phyloP scores from a whole-genome alignment of 2,888 invertebrate genomes.

The Tipula confusa region DNA sequence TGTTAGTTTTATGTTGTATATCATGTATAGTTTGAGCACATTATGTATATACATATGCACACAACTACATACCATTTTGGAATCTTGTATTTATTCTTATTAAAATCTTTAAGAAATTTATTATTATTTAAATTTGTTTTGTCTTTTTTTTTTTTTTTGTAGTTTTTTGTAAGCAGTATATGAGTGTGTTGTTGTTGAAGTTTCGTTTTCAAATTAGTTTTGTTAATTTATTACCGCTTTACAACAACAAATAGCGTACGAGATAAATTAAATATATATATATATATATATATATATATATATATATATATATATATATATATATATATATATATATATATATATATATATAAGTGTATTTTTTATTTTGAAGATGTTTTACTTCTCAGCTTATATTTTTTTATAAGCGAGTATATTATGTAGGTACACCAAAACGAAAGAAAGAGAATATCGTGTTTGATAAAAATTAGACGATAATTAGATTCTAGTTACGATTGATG shows the following conservation, averaged over 20 bases:
- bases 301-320: too few relatives aligned
- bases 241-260: not conserved
- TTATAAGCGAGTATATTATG: not conserved
- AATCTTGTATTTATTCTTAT: conserved; percentile 25
- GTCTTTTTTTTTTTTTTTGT: not conserved
- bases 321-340: too few relatives aligned
- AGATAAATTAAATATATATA: not conserved
- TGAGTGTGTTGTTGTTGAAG: not conserved
- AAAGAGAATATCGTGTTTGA: not conserved
- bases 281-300: too few relatives aligned
- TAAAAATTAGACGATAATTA: not conserved
- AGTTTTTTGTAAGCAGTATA: not conserved
- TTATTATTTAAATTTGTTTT: conserved; percentile 25
- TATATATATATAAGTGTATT: too few relatives aligned
- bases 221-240: conserved; percentile 25
- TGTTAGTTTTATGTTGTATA: not conserved
- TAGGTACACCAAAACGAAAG: not conserved
- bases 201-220: conserved; percentile 20
- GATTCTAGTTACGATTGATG: not conserved
- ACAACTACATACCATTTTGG: not conserved
- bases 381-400: not conserved
- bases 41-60: not conserved
- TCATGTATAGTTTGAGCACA: not conserved
- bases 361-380: not conserved
- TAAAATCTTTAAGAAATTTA: conserved; percentile 15